A percentile compares a stretch with the other conserved stretches of the same genome.
Evolutionary conservation across 2,888 invertebrate species (phyloP).

Genomic region (Boloria euphrosyne): DNA sequence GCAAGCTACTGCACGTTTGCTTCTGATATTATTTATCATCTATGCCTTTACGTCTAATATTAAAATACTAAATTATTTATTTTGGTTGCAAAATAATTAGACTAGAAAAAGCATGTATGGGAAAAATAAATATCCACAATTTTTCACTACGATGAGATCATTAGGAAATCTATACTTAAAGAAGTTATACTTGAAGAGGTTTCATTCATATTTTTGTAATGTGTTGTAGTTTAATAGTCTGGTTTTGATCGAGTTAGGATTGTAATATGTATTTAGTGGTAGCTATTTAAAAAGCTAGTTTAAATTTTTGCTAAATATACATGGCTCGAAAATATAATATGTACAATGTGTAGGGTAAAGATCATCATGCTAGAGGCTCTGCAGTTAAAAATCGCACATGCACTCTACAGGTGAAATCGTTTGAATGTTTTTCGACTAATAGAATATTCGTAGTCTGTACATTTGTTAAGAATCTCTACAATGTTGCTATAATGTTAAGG

Average conservation of each 20-base stretch:
- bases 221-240: too few species aligned
- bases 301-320: not conserved
- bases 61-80: conserved; percentile 12
- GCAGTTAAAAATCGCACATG: conserved; percentile 27
- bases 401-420: conserved; percentile 25
- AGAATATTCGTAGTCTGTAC: not conserved
- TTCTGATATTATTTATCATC: not conserved
- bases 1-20: conserved; percentile 27
- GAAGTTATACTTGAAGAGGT: too few species aligned
- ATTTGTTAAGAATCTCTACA: not conserved
- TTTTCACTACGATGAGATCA: conserved; percentile 11
- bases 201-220: not conserved
- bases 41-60: conserved; percentile 18
- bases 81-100: conserved; percentile 21
- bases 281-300: not conserved
- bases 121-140: conserved; percentile 17
- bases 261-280: not conserved
- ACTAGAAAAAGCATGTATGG: conserved; percentile 25
- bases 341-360: conserved; percentile 8
- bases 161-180: conserved; percentile 1
- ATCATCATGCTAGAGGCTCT: conserved; percentile 30
- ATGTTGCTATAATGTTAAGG: not conserved
- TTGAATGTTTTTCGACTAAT: conserved; percentile 1
- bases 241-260: too few species aligned
- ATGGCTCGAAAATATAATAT: not conserved